phyloP scores from a whole-genome alignment of 2,797 vertebrate genomes.

The Helostoma temminkii region DNA sequence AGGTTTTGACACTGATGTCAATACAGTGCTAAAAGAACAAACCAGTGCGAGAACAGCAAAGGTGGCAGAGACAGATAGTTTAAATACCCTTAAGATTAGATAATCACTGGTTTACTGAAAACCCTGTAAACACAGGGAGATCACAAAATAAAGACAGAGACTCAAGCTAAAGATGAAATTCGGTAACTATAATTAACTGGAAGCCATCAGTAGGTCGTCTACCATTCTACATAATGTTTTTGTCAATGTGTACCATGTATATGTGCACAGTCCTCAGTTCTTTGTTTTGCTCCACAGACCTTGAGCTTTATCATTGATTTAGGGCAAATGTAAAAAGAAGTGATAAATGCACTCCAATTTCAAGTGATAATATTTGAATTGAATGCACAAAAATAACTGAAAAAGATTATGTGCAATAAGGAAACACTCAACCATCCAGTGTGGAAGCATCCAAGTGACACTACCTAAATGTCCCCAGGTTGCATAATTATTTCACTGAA shows the following conservation, averaged over 20 bases:
- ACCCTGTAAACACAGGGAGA: neutral
- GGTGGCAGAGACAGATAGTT: neutral
- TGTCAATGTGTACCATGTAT: neutral
- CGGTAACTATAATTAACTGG: neutral
- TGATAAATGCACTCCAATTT: neutral
- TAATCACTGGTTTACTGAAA: neutral
- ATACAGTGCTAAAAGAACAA: neutral
- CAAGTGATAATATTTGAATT: neutral
- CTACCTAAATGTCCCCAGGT: neutral
- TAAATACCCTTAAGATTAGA: neutral
- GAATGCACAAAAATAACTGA: neutral
- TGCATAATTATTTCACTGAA: neutral
- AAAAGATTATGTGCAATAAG: neutral
- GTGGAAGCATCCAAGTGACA: neutral
- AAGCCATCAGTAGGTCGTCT: neutral
- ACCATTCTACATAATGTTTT: neutral
- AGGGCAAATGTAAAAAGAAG: constrained; percentile 3
- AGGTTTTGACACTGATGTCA: neutral
- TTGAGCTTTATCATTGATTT: neutral
- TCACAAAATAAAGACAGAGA: neutral
- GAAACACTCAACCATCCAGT: neutral
- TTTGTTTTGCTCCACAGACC: neutral
- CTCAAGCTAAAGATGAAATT: neutral
- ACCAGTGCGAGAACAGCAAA: constrained; percentile 1
- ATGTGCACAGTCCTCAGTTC: neutral